Evolutionary conservation across 2,113 vertebrate species (phyloP), one percentile per base, ranked within the genome.

Genomic region (Catharus fuscescens): DNA sequence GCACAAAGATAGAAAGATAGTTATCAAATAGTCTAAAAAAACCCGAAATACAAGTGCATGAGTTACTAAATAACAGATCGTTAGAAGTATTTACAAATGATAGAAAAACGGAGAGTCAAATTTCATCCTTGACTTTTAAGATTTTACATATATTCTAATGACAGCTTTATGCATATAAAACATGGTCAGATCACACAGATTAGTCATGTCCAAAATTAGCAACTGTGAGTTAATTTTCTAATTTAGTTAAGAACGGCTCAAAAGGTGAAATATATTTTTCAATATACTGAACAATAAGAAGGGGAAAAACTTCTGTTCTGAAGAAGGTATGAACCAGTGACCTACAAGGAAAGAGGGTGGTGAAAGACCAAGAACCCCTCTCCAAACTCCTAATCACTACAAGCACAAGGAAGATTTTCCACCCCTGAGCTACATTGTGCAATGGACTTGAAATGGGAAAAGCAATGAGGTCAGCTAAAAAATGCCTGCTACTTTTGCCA

Each of bases 331-430:
- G 53, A 40, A 90, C 62, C 7, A 66, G 14, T 47, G 31, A 57
- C 18, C 6, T 1, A 1, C 24, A 50, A 25, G 8, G 28, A 61
- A 80, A 76, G 2, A 2, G 3, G 2, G 5, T 25, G 12, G 3
- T 14, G 4, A 76, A 67, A 11, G 8, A 48, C 3, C 5, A 18
- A 70, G 31, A 66, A 82, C 56, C 1, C 24, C 4, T 32, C 10
- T 25, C 14, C 36, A 45, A 18, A 10, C 6, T 48, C 31, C 9
- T 70, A 48, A 48, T 5, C 2, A 3, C 73, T 60, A 40, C 3
- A 44, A 60, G 34, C 4, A 1, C 23, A 61, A 87, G 10, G 6
- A 12, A 61, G 17, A 85, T 82, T 25, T 56, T 74, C 32, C 5
- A 13, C 23, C 6, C 7, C 31, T 59, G 21, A n/a, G 19, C 18